Evolutionary conservation across 2,888 invertebrate genomes (phyloP), one percentile per base, ranked within the genome.

Genomic region (Parnassius orleans): DNA sequence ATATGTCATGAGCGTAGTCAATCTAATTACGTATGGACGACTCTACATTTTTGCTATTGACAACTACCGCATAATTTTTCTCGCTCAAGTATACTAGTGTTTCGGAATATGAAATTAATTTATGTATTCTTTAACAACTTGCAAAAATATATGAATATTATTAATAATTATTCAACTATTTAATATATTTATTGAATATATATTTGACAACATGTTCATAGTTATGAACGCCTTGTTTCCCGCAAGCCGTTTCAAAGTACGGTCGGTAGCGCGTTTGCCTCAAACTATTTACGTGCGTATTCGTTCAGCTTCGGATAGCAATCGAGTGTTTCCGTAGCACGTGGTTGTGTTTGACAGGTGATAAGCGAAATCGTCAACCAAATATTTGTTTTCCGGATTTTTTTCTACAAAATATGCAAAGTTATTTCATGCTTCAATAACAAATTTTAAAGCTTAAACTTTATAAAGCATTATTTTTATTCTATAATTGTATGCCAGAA

Each of bases 261-360:
- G 72, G 65, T 65, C 71, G 12, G 33, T 24, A n/a, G 54, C 44
- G 54, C 55, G 76, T 71, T 66, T 73, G 81, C 83, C 82, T 75
- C 77, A 74, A 81, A 87, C 86, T 89, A 90, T 89, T 89, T 88
- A 81, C 79, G 85, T 85, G 44, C 57, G 80, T 78, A 69, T 71
- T 75, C 70, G 83, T 64, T 69, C 64, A 67, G 66, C 72, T 77
- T 77, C 84, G 86, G 74, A 44, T 52, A 48, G 67, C 65, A 66
- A 71, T 87, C 87, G 88, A 76, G 61, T 63, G 66, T 78, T 73
- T 79, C 75, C 89, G 87, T 79, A 75, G 77, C 88, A 88, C 88
- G 86, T 89, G 90, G 83, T 77, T 65, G 65, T 55, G 63, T 72
- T 76, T 82, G 81, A 82, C 81, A 86, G 80, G 75, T 84, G 75